Evolutionary conservation across 2,888 invertebrate species (phyloP), one percentile per base, ranked within the genome.

Genomic region (Geotrupes spiniger): DNA sequence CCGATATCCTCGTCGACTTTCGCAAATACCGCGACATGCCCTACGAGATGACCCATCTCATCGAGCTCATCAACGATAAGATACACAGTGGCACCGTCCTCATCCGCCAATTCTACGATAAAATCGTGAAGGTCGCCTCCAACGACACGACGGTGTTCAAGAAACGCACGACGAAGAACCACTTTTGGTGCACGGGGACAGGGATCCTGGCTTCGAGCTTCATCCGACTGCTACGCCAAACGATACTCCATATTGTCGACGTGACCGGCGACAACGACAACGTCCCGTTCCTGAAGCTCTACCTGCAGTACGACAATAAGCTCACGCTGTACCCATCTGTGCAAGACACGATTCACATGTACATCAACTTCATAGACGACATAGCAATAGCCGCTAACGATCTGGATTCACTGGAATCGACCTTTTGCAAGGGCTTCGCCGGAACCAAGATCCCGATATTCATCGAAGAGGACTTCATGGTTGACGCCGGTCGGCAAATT

Each of bases 201-300:
- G 74, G 72, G 16, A 65, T 83, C 1, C 74, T 83, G 47, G 74
- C 77, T 28, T 76, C 79, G 60, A 81, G 84, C 68, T 78, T 89
- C 57, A 81, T 84, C 58, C 80, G 82, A 59, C 63, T 84, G 25
- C 83, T 88, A 75, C 78, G 82, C 40, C 74, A 78, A 42, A 86
- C 87, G 4, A 80, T 89, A 36, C 74, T 81, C 33, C 77, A 81
- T 53, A 71, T 89, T 4, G 76, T 84, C 48, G 73, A 78, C 1
- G 70, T 77, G 4, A 75, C 85, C 6, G 72, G 75, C 44, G 70
- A 77, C 54, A 72, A 77, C 1, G 72, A 77, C 3, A 69, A 71
- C 29, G 79, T 84, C 40, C 85, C 87, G 0, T 79, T 81, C 60
- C 69, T 89, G 37, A 78, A 79, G 51, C 63, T 89, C 29, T 74